A percentile compares a stretch with the other conserved stretches of the same genome.
phyloP scores from a whole-genome alignment of 2,113 vertebrate species.

The Galemys pyrenaicus region DNA sequence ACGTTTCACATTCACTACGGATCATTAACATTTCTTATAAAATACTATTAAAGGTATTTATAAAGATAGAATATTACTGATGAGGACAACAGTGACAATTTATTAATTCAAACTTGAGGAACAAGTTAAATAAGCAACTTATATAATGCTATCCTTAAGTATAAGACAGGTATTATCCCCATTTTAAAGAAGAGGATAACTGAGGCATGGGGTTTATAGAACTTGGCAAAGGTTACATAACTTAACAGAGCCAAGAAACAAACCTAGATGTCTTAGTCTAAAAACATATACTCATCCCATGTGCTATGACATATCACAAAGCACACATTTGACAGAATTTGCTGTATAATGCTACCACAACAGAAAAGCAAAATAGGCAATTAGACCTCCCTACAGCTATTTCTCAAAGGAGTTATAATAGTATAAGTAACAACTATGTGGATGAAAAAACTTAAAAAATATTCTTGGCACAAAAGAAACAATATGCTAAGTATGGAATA shows the following conservation, averaged over 20 bases:
- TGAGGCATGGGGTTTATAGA: neutral
- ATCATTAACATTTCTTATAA: neutral
- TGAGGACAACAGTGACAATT: neutral
- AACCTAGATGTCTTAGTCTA: neutral
- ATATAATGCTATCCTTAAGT: neutral
- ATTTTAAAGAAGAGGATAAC: neutral
- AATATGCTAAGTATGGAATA: neutral
- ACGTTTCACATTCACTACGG: neutral
- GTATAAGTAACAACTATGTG: neutral
- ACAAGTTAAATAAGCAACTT: neutral
- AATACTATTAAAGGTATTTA: neutral
- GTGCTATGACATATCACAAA: neutral
- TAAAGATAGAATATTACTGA: neutral
- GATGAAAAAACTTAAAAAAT: neutral
- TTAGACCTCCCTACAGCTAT: neutral
- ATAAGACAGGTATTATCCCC: neutral
- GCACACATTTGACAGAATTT: neutral
- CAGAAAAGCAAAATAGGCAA: neutral
- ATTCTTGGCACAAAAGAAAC: neutral
- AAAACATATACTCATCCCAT: neutral
- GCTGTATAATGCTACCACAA: neutral
- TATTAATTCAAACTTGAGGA: neutral
- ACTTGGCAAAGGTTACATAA: neutral
- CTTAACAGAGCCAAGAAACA: neutral
- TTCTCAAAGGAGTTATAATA: conserved; percentile 17